phyloP scores from a whole-genome alignment of 1,140 invertebrate genomes.

The Diuraphis noxia region DNA sequence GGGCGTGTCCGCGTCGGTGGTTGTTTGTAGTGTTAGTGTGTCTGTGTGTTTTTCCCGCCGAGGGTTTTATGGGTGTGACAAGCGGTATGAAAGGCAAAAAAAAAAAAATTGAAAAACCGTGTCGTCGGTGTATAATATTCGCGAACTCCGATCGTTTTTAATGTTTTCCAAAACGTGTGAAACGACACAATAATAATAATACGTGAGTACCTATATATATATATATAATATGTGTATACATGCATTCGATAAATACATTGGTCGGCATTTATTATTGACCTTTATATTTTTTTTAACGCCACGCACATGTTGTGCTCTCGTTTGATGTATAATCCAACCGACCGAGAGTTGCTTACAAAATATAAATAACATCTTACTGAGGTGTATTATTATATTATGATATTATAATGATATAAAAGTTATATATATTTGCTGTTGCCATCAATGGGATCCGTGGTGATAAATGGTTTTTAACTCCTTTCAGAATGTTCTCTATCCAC shows the following conservation, averaged over 20 bases:
- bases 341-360: background rate
- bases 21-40: background rate
- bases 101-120: background rate
- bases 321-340: background rate
- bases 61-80: constrained; percentile 4
- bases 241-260: background rate
- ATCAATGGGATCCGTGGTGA: background rate
- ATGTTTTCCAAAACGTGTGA: constrained; percentile 2
- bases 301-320: background rate
- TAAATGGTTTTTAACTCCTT: background rate
- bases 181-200: background rate
- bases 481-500: background rate
- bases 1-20: background rate
- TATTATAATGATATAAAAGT: background rate
- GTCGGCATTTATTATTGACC: background rate
- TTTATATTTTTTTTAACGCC: constrained; percentile 2
- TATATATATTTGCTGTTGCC: background rate
- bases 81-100: background rate
- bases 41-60: background rate
- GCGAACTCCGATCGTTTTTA: background rate
- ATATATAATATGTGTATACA: background rate
- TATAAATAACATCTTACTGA: background rate
- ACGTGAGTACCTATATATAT: background rate
- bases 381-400: background rate
- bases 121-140: background rate